Evolutionary conservation across 2,113 vertebrate genomes (phyloP), one percentile per base, ranked within the genome.

Genomic region (Colaptes auratus): DNA sequence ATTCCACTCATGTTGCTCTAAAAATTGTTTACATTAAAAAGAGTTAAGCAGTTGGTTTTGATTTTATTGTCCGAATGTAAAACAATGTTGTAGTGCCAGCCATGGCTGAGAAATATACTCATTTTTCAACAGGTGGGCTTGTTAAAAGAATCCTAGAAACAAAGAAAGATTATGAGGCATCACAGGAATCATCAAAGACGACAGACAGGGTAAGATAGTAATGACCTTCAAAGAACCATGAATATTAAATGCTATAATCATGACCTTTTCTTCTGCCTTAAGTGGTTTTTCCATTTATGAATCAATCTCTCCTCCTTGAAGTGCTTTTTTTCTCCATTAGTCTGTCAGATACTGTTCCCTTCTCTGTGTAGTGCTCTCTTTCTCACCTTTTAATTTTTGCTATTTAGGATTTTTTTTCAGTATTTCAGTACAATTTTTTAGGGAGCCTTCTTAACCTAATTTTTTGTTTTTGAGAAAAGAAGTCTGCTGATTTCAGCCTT

Each of bases 131-230:
- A 99, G 99, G 99, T 93, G 98, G 98, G 31, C 99, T 99, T 33
- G 99, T 99, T 74, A 99, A 99, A 95, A 99, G 98, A 92, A 99
- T 99, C 92, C 95, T 99, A 58, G 99, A 99, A 95, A 99, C 99
- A 10, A 99, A 99, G 97, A 99, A 98, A 86, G 98, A 99, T 90
- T 99, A 98, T 64, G 99, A 99, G 93, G 95, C 97, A 2, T 95
- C 97, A 13, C 97, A 97, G 21, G 97, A 94, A 48, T 94, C 97
- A 9, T 73, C 96, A 19, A 98, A 97, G 89, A 74, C 91, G 4
- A 97, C 98, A 95, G 98, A 98, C 31, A 98, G 97, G 98, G 99
- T 99, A 98, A 96, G 19, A 33, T 67, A 27, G 16, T 14, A 64
- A 13, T 33, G 42, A 28, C 61, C 39, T 91, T 56, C 31, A 63